These are phyloP conservation scores for Dendrophyllia cribrosa DNA, from an alignment of 64 coral and sea anemone genomes.

Conservation along the genomic window DNA sequence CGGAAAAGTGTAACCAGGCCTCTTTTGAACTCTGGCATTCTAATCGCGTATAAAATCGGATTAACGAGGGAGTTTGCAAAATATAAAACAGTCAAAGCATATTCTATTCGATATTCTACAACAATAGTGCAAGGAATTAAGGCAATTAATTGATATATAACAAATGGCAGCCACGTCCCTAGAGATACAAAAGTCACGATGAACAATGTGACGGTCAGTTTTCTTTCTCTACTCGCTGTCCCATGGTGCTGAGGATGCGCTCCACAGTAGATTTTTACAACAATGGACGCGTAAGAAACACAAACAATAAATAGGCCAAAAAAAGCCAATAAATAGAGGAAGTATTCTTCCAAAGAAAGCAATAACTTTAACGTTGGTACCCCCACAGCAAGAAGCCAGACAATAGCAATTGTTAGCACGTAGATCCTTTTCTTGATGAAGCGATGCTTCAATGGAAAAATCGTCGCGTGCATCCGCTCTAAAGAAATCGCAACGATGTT, in stretches of 20 bases:
- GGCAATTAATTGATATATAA: not conserved
- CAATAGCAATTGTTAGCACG: not conserved
- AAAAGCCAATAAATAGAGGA: not conserved
- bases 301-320: not conserved
- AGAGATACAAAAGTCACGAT: conserved; percentile 7
- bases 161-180: not conserved
- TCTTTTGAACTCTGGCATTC: conserved; percentile 28
- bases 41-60: not conserved
- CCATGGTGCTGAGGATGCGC: not conserved
- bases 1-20: not conserved
- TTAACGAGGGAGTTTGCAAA: not conserved
- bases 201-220: not conserved
- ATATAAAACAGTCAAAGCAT: not conserved
- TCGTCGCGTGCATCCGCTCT: not conserved
- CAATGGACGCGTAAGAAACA: not conserved
- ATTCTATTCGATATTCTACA: not conserved
- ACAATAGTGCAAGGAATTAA: not conserved
- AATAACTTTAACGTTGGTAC: not conserved
- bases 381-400: not conserved
- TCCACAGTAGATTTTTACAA: not conserved
- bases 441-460: not conserved
- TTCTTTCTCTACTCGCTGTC: not conserved
- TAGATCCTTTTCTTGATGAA: not conserved
- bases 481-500: not conserved
- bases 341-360: not conserved